Conservation (phyloP, 2,797 vertebrate species). For the Decapterus maruadsi region DNA sequence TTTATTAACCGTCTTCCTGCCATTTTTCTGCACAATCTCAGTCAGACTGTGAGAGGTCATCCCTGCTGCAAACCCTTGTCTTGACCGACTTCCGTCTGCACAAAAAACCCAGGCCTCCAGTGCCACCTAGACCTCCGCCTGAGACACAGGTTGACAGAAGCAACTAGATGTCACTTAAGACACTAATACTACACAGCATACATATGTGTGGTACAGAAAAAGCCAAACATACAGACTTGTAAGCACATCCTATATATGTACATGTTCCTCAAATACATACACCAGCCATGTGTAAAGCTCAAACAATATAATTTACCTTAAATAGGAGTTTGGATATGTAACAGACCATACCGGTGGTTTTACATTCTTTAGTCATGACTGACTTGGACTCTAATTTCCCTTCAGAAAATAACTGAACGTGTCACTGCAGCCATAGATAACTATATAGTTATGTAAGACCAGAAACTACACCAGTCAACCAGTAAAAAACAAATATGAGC, state of each 20-base stretch:
- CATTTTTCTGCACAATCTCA: slow-evolving; percentile 68
- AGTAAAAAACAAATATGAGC: neutral
- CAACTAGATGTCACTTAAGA: neutral
- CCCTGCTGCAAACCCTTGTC: slow-evolving; percentile 75
- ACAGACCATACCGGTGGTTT: slow-evolving; percentile 43
- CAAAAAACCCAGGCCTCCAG: slow-evolving; percentile 82
- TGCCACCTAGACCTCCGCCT: slow-evolving; percentile 82
- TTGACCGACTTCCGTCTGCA: slow-evolving; percentile 80
- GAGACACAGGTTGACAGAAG: slow-evolving; percentile 88
- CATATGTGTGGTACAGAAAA: neutral
- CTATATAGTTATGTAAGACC: neutral
- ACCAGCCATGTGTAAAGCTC: neutral
- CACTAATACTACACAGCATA: neutral
- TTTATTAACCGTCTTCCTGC: slow-evolving; percentile 59
- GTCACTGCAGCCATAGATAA: neutral
- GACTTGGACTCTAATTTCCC: slow-evolving; percentile 11
- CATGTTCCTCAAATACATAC: neutral
- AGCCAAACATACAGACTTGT: neutral
- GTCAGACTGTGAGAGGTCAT: slow-evolving; percentile 79
- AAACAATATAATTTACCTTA: slow-evolving; percentile 1
- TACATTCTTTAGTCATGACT: slow-evolving; percentile 16
- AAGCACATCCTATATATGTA: neutral
- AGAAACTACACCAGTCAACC: neutral
- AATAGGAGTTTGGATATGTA: slow-evolving; percentile 4
- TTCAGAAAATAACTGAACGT: slow-evolving; percentile 6